Evolutionary conservation across 2,888 invertebrate genomes (phyloP).

Genomic region (Anaspis maculata): DNA sequence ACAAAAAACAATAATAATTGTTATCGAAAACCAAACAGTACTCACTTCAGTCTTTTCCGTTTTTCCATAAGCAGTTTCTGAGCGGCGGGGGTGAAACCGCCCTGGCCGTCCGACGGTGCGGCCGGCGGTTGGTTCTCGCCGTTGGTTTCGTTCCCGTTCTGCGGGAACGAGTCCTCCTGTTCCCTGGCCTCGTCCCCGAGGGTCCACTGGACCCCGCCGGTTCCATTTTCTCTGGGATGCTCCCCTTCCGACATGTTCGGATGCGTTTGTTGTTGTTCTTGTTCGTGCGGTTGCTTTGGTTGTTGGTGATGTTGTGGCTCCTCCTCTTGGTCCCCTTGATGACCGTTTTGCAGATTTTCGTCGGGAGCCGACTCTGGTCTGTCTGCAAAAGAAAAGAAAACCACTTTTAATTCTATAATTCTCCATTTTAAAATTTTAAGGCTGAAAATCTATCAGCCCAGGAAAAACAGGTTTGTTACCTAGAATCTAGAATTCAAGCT

Average conservation of each 20-base stretch:
- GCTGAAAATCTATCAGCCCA: no score
- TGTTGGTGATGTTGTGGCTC: no score
- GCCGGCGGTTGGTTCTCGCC: constrained; percentile 36
- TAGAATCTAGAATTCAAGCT: no score
- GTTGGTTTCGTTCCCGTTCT: constrained; percentile 25
- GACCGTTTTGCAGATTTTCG: constrained; percentile 1
- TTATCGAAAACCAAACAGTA: no score
- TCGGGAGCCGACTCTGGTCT: constrained; percentile 11
- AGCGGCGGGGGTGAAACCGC: constrained; percentile 27
- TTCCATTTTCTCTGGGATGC: constrained; percentile 4
- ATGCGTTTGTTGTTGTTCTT: no score
- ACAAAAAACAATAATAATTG: no score
- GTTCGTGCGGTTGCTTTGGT: no score
- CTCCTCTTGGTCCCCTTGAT: constrained; percentile 1
- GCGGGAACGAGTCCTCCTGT: constrained; percentile 45
- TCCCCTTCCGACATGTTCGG: constrained; percentile 4
- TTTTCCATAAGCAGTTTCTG: constrained; percentile 31
- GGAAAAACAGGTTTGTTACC: no score
- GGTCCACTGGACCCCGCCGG: constrained; percentile 27
- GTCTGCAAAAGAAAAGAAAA: constrained; percentile 4
- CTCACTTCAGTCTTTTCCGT: constrained; percentile 36
- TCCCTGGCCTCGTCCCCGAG: constrained; percentile 31
- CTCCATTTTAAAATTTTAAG: no score
- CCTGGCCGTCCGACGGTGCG: constrained; percentile 42
- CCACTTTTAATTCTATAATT: no score